Evolutionary conservation across 2,113 vertebrate genomes (phyloP).

Genomic region (Probosciger aterrimus): DNA sequence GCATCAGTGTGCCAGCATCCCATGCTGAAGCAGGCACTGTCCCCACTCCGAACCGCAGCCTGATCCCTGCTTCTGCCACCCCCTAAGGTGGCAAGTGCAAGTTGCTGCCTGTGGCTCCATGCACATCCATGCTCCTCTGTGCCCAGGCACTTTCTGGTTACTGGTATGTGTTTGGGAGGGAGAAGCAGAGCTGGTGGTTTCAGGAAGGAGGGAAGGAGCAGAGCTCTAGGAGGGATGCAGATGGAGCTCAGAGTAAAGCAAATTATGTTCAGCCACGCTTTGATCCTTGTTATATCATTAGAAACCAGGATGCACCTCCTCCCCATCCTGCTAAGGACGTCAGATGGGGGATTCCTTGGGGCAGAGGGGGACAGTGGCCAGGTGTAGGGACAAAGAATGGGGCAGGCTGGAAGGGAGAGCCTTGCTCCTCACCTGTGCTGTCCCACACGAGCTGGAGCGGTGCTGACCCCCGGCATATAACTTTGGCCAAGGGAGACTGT

Average conservation of each 20-base stretch:
- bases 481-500: not conserved
- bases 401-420: not conserved
- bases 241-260: not conserved
- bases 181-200: not conserved
- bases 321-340: not conserved
- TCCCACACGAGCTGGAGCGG: not conserved
- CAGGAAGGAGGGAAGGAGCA: not conserved
- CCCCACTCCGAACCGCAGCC: accelerated
- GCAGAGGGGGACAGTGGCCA: not conserved
- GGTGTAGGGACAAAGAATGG: not conserved
- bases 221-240: not conserved
- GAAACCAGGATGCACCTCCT: not conserved
- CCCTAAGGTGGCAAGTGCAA: not conserved
- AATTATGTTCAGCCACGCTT: not conserved
- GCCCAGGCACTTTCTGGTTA: not conserved
- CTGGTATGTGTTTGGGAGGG: not conserved
- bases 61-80: not conserved
- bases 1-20: not conserved
- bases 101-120: not conserved
- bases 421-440: accelerated
- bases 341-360: not conserved
- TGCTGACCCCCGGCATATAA: not conserved
- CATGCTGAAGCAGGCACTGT: accelerated
- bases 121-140: not conserved
- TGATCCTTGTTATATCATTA: not conserved